A percentile compares a stretch with the other conserved stretches of the same genome.
Conservation (phyloP, 2,113 vertebrate genomes). For the Galbula dea region DNA sequence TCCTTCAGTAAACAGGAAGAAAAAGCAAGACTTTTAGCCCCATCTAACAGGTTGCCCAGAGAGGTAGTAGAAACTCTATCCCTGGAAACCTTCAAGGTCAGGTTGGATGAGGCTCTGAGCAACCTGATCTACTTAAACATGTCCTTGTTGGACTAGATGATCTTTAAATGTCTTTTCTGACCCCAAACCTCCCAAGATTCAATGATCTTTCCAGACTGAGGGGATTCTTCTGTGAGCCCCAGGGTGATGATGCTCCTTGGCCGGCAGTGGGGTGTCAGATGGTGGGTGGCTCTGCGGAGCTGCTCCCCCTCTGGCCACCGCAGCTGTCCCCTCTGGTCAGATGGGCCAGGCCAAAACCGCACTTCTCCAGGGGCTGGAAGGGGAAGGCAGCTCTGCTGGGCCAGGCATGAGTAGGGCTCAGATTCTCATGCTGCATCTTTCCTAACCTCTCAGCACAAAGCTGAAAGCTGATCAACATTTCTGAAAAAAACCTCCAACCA, state of each 20-base stretch:
- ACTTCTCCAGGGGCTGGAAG: not conserved
- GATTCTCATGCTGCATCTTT: not conserved
- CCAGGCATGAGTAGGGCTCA: not conserved
- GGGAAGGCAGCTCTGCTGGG: not conserved
- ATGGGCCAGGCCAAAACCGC: too few relatives aligned
- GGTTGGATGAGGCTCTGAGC: not conserved
- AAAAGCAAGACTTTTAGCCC: not conserved
- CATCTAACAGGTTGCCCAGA: not conserved
- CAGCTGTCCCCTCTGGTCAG: not conserved
- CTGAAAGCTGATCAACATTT: not conserved
- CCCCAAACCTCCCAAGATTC: not conserved
- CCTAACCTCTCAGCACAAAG: not conserved
- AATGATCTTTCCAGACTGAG: not conserved
- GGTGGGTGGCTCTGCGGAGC: not conserved
- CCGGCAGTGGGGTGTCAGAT: rapidly evolving
- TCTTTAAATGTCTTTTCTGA: not conserved
- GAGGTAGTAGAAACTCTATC: not conserved
- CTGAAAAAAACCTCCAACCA: not conserved
- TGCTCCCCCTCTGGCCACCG: not conserved
- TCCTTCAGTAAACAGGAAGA: not conserved
- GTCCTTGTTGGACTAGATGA: not conserved
- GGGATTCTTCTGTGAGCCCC: not conserved
- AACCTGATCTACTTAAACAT: not conserved
- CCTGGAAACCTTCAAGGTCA: not conserved
- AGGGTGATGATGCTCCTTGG: rapidly evolving